Evolutionary conservation across 2,888 invertebrate species (phyloP).

Genomic region (Stenotaenia linearis): DNA sequence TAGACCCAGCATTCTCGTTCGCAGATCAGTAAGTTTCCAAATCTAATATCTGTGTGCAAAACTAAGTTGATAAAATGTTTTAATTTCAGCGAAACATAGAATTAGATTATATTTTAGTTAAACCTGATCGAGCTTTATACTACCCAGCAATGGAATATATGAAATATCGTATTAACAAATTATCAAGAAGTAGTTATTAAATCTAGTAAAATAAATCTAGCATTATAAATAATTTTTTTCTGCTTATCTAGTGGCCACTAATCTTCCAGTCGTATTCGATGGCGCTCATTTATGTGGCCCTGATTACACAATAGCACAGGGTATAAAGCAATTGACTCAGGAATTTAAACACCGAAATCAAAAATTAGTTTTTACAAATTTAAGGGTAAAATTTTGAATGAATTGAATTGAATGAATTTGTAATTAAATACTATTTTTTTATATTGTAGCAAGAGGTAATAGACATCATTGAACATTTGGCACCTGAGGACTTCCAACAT

Average conservation of each 20-base stretch:
- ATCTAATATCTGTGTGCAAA: not conserved
- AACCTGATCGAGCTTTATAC: conserved; percentile 41
- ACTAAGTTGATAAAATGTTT: not conserved
- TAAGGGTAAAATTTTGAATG: conserved; percentile 13
- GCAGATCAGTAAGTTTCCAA: conserved; percentile 27
- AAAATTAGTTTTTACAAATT: conserved; percentile 35
- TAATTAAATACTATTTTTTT: not conserved
- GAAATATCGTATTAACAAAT: conserved; percentile 39
- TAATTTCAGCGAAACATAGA: conserved; percentile 40
- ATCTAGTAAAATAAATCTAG: not conserved
- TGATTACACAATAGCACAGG: conserved; percentile 37
- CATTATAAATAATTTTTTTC: not conserved
- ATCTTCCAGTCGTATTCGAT: conserved; percentile 36
- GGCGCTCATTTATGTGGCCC: conserved; percentile 35
- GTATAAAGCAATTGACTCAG: conserved; percentile 35
- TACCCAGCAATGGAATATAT: conserved; percentile 41
- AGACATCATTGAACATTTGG: conserved; percentile 29
- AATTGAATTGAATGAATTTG: not conserved
- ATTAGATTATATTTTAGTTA: conserved; percentile 43
- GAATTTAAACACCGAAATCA: conserved; percentile 36
- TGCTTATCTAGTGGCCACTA: conserved; percentile 16
- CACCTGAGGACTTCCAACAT: conserved; percentile 33
- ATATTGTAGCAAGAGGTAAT: conserved; percentile 28
- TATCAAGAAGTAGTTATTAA: not conserved
- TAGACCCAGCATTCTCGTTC: conserved; percentile 73